Percentiles rank a stretch among this genome's conserved stretches.
Conservation (phyloP, 2,888 invertebrate genomes). For the Oscheius onirici region DNA sequence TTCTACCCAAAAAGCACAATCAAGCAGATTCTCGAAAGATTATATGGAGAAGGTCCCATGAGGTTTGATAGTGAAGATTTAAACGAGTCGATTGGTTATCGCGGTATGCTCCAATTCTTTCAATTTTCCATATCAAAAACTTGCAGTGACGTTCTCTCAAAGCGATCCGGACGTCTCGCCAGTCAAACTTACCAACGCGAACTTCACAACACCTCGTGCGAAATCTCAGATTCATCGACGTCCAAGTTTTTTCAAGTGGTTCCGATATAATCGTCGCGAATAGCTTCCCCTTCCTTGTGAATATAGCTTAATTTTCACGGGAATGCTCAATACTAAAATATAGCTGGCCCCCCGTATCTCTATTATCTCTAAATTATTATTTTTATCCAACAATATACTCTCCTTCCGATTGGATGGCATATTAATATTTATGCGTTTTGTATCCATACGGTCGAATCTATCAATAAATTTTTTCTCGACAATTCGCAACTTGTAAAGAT, state of each 20-base stretch:
- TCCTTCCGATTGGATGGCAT: background rate
- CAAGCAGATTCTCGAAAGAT: conserved; percentile 4
- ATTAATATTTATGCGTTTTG: background rate
- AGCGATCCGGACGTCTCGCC: conserved; percentile 10
- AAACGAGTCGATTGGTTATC: background rate
- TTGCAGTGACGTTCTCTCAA: background rate
- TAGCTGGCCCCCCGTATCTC: too few relatives aligned
- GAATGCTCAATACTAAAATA: background rate
- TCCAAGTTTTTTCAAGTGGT: conserved; percentile 5
- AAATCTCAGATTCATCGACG: background rate
- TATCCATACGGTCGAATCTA: too few relatives aligned
- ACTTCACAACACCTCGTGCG: background rate
- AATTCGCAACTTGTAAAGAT: too few relatives aligned
- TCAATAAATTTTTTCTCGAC: too few relatives aligned
- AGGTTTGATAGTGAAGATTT: background rate
- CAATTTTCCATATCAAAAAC: background rate
- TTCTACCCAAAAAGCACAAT: conserved; percentile 11
- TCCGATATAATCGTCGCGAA: background rate
- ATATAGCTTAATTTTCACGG: background rate
- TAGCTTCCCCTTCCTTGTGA: background rate
- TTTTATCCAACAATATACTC: background rate
- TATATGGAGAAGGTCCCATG: conserved; percentile 2
- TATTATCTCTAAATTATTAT: conserved; percentile 1
- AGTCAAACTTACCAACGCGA: background rate
- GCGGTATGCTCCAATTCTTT: background rate